Evolutionary conservation across 1,140 invertebrate species (phyloP).

Genomic region (Bombus confusus): DNA sequence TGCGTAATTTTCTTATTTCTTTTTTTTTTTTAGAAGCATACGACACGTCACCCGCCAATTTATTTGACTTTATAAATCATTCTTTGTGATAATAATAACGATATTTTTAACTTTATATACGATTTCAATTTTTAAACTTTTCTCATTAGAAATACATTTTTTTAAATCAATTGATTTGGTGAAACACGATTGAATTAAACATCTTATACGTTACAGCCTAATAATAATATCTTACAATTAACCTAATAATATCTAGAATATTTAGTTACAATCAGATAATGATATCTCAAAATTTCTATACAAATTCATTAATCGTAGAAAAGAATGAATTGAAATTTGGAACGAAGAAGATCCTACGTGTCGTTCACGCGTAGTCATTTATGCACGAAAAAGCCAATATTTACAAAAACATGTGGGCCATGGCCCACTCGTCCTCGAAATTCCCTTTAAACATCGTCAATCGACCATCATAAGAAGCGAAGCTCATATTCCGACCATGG

Average conservation of each 20-base stretch:
- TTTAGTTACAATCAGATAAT: too few species aligned
- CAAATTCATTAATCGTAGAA: too few species aligned
- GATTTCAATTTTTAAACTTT: too few species aligned
- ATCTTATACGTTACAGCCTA: too few species aligned
- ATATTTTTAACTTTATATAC: too few species aligned
- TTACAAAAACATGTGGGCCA: constrained; percentile 49
- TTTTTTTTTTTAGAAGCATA: not conserved
- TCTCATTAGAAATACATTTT: too few species aligned
- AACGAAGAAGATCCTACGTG: not conserved
- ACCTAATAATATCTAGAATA: too few species aligned
- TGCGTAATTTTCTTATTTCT: not conserved
- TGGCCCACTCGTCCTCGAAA: constrained; percentile 17
- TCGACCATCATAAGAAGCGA: not conserved
- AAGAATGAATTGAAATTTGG: not conserved
- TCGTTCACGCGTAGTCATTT: not conserved
- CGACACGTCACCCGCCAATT: not conserved
- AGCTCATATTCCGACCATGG: not conserved
- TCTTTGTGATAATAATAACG: too few species aligned
- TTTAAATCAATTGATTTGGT: too few species aligned
- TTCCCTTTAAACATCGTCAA: constrained; percentile 16
- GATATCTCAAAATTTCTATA: too few species aligned
- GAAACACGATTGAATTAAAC: too few species aligned
- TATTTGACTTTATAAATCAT: not conserved
- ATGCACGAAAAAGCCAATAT: not conserved
- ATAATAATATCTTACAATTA: too few species aligned